phyloP scores from a whole-genome alignment of 2,113 vertebrate species.

The Podarcis raffonei region DNA sequence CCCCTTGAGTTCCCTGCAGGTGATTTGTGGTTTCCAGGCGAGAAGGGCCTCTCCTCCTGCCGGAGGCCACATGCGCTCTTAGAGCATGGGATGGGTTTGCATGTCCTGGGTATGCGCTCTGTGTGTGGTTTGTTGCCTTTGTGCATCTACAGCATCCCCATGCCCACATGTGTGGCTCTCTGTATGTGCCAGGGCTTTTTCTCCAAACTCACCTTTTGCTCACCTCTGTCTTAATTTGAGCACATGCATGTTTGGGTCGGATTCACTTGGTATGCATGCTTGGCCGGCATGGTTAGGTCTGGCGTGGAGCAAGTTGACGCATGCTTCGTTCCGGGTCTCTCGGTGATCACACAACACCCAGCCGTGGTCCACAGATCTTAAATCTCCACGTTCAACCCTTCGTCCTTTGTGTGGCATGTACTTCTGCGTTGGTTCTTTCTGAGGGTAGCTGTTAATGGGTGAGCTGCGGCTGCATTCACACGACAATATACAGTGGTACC shows the following conservation, averaged over 20 bases:
- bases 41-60: neutral
- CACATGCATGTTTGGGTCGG: neutral
- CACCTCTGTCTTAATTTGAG: too few relatives aligned
- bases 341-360: neutral
- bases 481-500: too few relatives aligned
- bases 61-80: neutral
- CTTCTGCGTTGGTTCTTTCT: neutral
- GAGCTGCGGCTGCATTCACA: too few relatives aligned
- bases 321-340: neutral
- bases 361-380: neutral
- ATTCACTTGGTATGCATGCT: neutral
- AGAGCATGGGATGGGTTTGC: too few relatives aligned
- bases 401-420: neutral
- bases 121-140: neutral
- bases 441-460: too few relatives aligned
- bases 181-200: neutral
- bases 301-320: neutral
- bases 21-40: neutral
- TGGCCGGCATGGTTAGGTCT: rapidly evolving
- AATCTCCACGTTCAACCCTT: neutral
- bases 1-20: neutral
- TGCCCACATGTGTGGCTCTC: neutral
- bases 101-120: neutral
- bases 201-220: neutral
- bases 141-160: neutral